Evolutionary conservation across 2,888 invertebrate species (phyloP), one percentile per base, ranked within the genome.

Genomic region (Gymnosoma rotundatum): DNA sequence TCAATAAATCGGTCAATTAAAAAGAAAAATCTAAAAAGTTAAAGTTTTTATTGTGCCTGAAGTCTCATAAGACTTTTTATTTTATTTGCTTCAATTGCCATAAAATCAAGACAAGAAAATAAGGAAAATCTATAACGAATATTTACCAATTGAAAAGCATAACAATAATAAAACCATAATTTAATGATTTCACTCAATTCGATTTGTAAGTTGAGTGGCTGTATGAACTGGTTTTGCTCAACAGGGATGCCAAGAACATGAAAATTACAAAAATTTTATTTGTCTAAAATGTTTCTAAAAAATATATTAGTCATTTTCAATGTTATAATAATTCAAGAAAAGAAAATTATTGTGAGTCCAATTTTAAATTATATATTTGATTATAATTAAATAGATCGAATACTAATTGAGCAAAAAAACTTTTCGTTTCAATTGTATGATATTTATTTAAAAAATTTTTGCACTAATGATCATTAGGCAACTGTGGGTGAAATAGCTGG

Each of bases 1-100:
- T 70, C 76, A 81, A 66, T 81, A 90, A 89, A 88, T 89, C 89
- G 90, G 90, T 89, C 90, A 89, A 83, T 85, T 86, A 85, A 85
- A 85, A 84, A 50, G 42, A 21, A 74, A 73, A 78, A 61, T n/a
- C 21, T 18, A 9, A 16, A 50, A 67, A 45, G 45, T 10, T 8
- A 14, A 32, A 61, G 42, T n/a, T 80, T 87, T 87, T 88, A 87
- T 89, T 89, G 86, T 87, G 87, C 87, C 88, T 89, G 87, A 88
- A 88, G 73, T 88, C 87, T 89, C 85, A 87, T 82, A 86, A 89
- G 78, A 70, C 72, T 72, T 67, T 66, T 50, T 18, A 20, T 18
- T 60, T 70, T 54, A 32, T 45, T 74, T 36, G 20, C 63, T 48
- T 16, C 64, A 36, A 12, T 36, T 32, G 25, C 54, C 61, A 45